Percentiles rank a stretch among this genome's conserved stretches.
Evolutionary conservation across 1,140 invertebrate species (phyloP).

Genomic region (Trachelipus rathkii): DNA sequence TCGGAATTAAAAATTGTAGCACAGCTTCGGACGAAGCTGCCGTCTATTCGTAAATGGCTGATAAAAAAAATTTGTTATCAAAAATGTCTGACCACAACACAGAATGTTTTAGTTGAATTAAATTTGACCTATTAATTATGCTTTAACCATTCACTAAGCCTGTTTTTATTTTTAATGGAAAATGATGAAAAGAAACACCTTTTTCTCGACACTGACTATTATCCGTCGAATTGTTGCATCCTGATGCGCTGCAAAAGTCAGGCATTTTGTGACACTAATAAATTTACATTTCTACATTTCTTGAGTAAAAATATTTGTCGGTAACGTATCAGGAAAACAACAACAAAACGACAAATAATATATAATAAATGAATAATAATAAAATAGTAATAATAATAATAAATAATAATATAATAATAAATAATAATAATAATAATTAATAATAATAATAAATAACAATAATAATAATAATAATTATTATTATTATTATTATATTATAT

Average conservation of each 20-base stretch:
- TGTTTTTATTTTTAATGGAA: neutral
- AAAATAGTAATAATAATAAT: no score
- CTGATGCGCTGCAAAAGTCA: constrained; percentile 8
- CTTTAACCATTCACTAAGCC: neutral
- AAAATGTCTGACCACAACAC: neutral
- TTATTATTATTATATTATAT: no score
- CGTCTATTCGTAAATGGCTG: neutral
- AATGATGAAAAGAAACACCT: constrained; percentile 4
- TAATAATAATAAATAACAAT: no score
- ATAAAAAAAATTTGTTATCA: neutral
- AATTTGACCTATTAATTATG: neutral
- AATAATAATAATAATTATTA: no score
- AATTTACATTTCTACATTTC: neutral
- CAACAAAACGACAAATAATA: no score
- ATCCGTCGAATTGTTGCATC: constrained; percentile 9
- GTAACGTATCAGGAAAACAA: no score
- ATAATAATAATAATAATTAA: no score
- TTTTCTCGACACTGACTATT: constrained; percentile 7
- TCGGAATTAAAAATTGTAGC: neutral
- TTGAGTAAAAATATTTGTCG: no score
- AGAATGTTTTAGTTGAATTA: neutral
- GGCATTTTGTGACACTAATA: constrained; percentile 9
- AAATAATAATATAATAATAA: no score
- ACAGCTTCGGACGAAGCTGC: neutral
- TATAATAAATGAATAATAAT: no score